A percentile compares a stretch with the other conserved stretches of the same genome.
These are phyloP conservation scores for Eupithecia centaureata DNA, from an alignment of 2,888 invertebrate species.

Conservation along the genomic window DNA sequence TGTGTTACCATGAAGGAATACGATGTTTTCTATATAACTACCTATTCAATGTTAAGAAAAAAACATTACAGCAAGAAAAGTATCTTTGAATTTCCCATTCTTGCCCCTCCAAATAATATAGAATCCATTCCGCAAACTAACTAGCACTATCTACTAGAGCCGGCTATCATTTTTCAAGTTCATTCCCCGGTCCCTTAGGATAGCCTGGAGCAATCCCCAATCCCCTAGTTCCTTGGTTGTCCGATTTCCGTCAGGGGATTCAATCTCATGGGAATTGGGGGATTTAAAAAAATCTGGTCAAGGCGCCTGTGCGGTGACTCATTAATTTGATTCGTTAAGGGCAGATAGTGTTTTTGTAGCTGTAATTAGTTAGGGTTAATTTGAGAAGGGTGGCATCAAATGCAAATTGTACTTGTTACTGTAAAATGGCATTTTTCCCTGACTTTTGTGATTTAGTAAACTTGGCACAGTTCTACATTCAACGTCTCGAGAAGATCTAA, in stretches of 20 bases:
- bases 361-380: slow-evolving; percentile 10
- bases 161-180: slow-evolving; percentile 64
- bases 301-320: slow-evolving; percentile 36
- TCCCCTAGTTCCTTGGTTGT: slow-evolving; percentile 49
- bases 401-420: neutral
- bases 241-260: slow-evolving; percentile 76
- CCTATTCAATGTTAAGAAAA: neutral
- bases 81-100: slow-evolving; percentile 1
- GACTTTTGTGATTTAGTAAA: neutral
- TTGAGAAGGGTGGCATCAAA: neutral
- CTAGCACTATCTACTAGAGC: slow-evolving; percentile 33
- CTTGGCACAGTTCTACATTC: neutral
- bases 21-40: neutral
- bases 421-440: neutral
- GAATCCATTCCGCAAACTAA: slow-evolving; percentile 29
- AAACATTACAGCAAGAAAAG: neutral
- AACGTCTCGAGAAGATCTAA: neutral
- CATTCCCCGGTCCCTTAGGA: slow-evolving; percentile 70
- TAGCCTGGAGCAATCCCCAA: slow-evolving; percentile 49
- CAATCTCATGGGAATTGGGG: slow-evolving; percentile 81
- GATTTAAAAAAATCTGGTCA: slow-evolving; percentile 63
- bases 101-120: slow-evolving; percentile 19
- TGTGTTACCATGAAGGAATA: no score
- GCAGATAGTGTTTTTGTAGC: slow-evolving; percentile 19
- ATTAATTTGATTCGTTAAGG: slow-evolving; percentile 25